These are phyloP conservation scores for Perithous albicinctus DNA, from an alignment of 2,888 invertebrate species.

Conservation along the genomic window DNA sequence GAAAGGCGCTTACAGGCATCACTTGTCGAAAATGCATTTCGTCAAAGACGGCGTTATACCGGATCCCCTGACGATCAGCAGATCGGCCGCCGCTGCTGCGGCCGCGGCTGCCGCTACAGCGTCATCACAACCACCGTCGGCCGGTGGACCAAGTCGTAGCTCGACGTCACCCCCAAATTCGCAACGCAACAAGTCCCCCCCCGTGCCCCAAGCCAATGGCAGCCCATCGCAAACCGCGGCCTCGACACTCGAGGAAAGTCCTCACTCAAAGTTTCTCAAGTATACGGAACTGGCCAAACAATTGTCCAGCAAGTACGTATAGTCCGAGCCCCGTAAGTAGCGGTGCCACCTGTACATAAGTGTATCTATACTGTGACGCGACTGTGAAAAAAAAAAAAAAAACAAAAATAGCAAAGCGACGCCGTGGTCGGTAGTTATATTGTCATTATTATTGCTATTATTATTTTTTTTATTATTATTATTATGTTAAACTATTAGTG, in stretches of 20 bases:
- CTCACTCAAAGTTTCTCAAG: conserved; percentile 98
- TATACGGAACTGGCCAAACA: conserved; percentile 99
- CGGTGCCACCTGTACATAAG: conserved; percentile 85
- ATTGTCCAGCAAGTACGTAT: conserved; percentile 98
- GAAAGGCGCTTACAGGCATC: conserved; percentile 98
- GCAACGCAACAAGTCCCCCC: conserved; percentile 87
- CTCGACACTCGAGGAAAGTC: conserved; percentile 91
- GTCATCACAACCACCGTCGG: conserved; percentile 84
- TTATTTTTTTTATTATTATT: conserved; percentile 57
- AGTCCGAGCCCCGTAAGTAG: conserved; percentile 86
- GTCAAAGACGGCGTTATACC: conserved; percentile 96
- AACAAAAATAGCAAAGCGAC: too few species aligned
- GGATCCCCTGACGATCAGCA: conserved; percentile 87
- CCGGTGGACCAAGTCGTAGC: conserved; percentile 77
- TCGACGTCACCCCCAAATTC: conserved; percentile 85
- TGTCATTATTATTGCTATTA: conserved; percentile 44
- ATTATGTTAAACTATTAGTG: conserved; percentile 42
- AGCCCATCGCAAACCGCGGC: conserved; percentile 86
- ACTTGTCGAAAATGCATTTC: conserved; percentile 97
- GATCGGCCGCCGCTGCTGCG: conserved; percentile 86
- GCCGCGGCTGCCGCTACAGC: conserved; percentile 77
- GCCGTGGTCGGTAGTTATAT: conserved; percentile 66
- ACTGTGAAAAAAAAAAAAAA: conserved; percentile 71
- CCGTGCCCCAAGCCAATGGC: conserved; percentile 83
- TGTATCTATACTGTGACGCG: conserved; percentile 84